Base-by-base conservation (phyloP, 2,113 vertebrate genomes). In the Hippocampus abdominalis region DNA sequence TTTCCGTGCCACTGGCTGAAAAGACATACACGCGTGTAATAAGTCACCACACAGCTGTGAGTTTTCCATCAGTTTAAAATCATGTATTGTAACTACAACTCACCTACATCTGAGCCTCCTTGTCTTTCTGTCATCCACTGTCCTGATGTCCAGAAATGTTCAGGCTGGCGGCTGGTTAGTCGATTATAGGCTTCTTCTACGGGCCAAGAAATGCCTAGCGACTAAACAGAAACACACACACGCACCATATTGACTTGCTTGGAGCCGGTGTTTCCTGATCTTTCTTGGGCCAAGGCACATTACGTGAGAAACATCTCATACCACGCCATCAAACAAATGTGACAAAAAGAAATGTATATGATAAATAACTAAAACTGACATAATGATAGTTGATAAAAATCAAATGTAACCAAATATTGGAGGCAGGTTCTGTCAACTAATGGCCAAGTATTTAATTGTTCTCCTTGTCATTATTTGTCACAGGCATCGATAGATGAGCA, bases 81-180 rank as follows among this genome's bases (percentile, higher is more conserved):
- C 1, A 20, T 32, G 5, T 18, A 27, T 62, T 25, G 42, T 25
- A 36, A n/a, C 4, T 59, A 27, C 74, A 15, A 63, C 25, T 0
- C 69, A 96, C 94, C 94, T 3, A 95, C 95, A 62, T 96, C 95
- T 3, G 95, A 96, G 78, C 95, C 94, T 29, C 95, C 95, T 65
- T 82, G 92, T 73, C 91, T 83, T 79, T 96, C 95, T 0, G 94
- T 96, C 95, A 96, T 96, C 95, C 95, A 96, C 85, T 96, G 95
- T 59, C 94, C 94, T 42, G 95, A 96, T 1, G 94, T 95, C 94
- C 95, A 95, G 85, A 96, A 95, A 25, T 51, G 77, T 44, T 81
- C 36, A 11, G 94, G 91, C 16, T 94, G 85, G 8, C 92, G 89
- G 2, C 91, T 86, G 4, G 92, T 95, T 86, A 96, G 86, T 5